Conservation (phyloP, 2,888 invertebrate species). For the Eumacrocentrus americanus region DNA sequence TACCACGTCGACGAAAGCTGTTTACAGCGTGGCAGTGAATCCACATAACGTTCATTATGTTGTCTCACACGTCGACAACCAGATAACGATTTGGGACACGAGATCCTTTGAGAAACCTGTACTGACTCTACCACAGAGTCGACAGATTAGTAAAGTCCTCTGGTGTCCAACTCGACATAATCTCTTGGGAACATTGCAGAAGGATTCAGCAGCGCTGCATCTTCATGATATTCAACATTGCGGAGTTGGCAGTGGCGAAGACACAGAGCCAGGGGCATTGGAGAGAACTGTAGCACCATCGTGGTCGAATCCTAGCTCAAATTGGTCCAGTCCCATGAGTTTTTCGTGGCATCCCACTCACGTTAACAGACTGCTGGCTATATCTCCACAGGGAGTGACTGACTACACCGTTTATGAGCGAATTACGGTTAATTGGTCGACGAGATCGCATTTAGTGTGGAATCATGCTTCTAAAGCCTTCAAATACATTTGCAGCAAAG, state of each 20-base stretch:
- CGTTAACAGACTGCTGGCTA: slow-evolving; percentile 77
- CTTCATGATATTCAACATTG: slow-evolving; percentile 84
- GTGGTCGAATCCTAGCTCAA: slow-evolving; percentile 51
- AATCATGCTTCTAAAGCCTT: slow-evolving; percentile 73
- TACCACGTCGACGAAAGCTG: slow-evolving; percentile 78
- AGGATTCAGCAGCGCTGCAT: slow-evolving; percentile 74
- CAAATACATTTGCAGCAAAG: slow-evolving; percentile 65
- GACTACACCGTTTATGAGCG: slow-evolving; percentile 83
- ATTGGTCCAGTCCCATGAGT: slow-evolving; percentile 65
- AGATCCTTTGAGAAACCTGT: slow-evolving; percentile 85
- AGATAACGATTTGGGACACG: slow-evolving; percentile 87
- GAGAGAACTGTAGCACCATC: slow-evolving; percentile 70
- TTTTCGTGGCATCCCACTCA: slow-evolving; percentile 89
- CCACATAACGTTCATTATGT: slow-evolving; percentile 78
- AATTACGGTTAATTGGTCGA: slow-evolving; percentile 82
- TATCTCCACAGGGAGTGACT: slow-evolving; percentile 64
- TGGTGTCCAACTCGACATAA: slow-evolving; percentile 92
- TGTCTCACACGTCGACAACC: slow-evolving; percentile 83
- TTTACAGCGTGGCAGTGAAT: slow-evolving; percentile 82
- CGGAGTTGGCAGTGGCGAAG: slow-evolving; percentile 70
- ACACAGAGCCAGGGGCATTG: slow-evolving; percentile 77
- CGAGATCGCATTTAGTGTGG: slow-evolving; percentile 76
- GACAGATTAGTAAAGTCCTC: slow-evolving; percentile 75
- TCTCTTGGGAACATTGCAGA: slow-evolving; percentile 79
- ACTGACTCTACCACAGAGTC: slow-evolving; percentile 72